Conservation (phyloP, 2,113 vertebrate species). For the Macquaria ambigua region DNA sequence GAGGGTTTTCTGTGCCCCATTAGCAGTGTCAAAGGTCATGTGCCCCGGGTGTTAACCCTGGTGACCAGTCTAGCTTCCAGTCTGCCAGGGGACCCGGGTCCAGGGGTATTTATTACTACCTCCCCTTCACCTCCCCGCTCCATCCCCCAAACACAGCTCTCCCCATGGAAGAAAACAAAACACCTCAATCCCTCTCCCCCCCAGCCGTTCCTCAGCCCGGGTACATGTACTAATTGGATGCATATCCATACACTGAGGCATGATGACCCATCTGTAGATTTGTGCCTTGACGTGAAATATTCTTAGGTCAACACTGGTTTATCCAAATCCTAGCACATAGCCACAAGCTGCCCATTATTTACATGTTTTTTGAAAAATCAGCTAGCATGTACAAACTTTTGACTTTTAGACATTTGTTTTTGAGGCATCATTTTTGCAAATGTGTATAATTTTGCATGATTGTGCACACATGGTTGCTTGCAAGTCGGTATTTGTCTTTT, state of each 20-base stretch:
- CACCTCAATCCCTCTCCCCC: conserved; percentile 57
- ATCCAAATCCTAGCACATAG: conserved; percentile 27
- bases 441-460: conserved; percentile 49
- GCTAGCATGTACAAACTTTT: background rate
- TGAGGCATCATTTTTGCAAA: conserved; percentile 31
- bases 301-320: conserved; percentile 47
- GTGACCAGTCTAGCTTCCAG: conserved; percentile 87
- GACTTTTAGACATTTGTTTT: conserved; percentile 43
- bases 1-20: conserved; percentile 87
- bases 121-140: conserved; percentile 21
- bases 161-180: conserved; percentile 79
- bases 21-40: conserved; percentile 87
- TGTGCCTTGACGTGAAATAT: conserved; percentile 48
- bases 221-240: conserved; percentile 77
- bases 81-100: conserved; percentile 85
- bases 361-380: conserved; percentile 47
- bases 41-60: conserved; percentile 87
- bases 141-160: conserved; percentile 63
- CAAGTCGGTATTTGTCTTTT: conserved; percentile 38
- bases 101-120: conserved; percentile 86
- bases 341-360: conserved; percentile 8
- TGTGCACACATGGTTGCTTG: conserved; percentile 50
- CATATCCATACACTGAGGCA: conserved; percentile 72
- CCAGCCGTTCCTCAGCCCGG: conserved; percentile 31
- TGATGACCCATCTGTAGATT: conserved; percentile 73